Conservation (phyloP, 2,888 invertebrate species). For the Anthophora plumipes region DNA sequence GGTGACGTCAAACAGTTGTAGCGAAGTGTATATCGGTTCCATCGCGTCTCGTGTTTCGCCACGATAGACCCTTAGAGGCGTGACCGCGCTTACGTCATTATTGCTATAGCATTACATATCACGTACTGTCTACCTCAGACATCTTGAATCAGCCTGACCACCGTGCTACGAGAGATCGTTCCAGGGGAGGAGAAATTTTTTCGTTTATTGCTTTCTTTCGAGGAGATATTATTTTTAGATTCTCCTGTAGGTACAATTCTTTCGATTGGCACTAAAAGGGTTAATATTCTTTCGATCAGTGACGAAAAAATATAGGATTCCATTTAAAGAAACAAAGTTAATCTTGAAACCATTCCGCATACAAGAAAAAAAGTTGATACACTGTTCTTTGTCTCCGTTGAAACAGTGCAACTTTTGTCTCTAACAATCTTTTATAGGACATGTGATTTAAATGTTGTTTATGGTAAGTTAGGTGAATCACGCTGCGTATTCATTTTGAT, state of each 20-base stretch:
- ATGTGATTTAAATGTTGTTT: no score
- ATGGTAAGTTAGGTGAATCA: no score
- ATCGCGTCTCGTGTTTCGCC: slow-evolving; percentile 25
- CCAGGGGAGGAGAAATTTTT: not conserved
- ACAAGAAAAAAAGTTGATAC: no score
- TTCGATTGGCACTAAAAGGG: no score
- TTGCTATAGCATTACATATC: slow-evolving; percentile 39
- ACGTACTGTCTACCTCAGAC: slow-evolving; percentile 30
- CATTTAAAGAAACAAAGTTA: no score
- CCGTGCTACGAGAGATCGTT: not conserved
- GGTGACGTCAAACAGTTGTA: slow-evolving; percentile 7
- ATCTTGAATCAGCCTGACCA: slow-evolving; percentile 10
- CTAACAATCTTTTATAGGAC: no score
- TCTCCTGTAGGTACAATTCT: no score
- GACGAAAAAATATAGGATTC: no score
- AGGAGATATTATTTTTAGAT: not conserved
- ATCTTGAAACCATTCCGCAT: no score
- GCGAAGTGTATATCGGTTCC: slow-evolving; percentile 4
- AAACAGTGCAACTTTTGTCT: no score
- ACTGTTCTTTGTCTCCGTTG: no score
- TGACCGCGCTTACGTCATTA: slow-evolving; percentile 39
- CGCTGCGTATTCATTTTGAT: not conserved
- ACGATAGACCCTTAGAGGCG: slow-evolving; percentile 16
- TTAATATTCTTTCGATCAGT: no score
- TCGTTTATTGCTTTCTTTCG: not conserved